Base-by-base conservation (phyloP, 2,888 invertebrate genomes). In the Amiota minor region DNA sequence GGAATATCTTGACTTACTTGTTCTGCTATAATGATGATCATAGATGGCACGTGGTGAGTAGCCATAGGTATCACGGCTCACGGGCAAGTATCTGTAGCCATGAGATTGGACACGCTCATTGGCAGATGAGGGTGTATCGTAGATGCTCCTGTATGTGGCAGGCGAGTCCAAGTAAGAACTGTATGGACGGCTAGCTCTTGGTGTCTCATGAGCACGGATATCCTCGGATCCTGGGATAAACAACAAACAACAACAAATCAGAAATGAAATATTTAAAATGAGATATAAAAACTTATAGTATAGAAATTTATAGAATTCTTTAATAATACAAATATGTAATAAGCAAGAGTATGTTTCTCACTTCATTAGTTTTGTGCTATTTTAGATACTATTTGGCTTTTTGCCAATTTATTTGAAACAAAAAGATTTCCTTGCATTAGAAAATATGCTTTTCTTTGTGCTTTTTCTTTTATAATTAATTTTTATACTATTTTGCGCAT, bases 31-130 rank as follows among this genome's bases (percentile, higher is more conserved):
- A 92, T 95, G 95, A 92, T 95, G 95, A 87, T 95, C 93, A 90
- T 95, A 96, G 92, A 96, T 94, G 89, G 94, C 92, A 90, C 96
- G 93, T 84, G 96, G 96, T 84, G 96, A 95, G 91, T 96, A 96
- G 79, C 96, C 96, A 91, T 96, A 96, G 88, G 93, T 94, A 90
- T 96, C 96, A 89, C 96, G 94, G 91, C 96, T 96, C 86, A 97
- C 94, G 83, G 96, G 96, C 91, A 95, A 92, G 92, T 96, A 96
- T 91, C 96, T 95, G 93, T 96, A 96, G 87, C 96, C 96, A 88
- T 95, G 95, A 74, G 95, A 94, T 89, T 94, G 92, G 91, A 97
- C 95, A 90, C 96, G 94, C 90, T 96, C 96, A 81, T 93, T 93
- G 81, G 96, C 95, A 87, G 92, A 93, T 78, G 93, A 90, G 82